Percentiles rank a stretch among this genome's conserved stretches.
phyloP scores from a whole-genome alignment of 1,140 invertebrate species.

The Colletes gigas region DNA sequence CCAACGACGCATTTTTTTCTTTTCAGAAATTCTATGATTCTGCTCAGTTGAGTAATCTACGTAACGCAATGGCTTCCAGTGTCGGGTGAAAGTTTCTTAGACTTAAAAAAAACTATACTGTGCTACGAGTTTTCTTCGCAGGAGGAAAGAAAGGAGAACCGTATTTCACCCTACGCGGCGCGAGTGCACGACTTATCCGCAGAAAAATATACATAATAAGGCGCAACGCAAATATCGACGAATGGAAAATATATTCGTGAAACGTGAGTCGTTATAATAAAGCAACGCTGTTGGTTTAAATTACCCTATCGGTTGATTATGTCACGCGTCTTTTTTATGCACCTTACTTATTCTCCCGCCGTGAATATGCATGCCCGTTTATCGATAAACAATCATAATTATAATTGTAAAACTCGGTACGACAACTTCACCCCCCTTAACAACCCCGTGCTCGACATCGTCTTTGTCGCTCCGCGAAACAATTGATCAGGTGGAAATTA shows the following conservation, averaged over 20 bases:
- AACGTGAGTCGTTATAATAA: slow-evolving; percentile 38
- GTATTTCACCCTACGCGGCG: slow-evolving; percentile 15
- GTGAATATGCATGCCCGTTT: slow-evolving; percentile 27
- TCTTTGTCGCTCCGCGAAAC: background rate
- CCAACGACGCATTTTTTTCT: background rate
- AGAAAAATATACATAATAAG: slow-evolving; percentile 14
- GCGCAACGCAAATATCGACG: slow-evolving; percentile 36
- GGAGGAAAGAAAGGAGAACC: background rate
- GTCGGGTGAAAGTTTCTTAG: no score
- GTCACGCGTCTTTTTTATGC: slow-evolving; percentile 38
- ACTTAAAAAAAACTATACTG: slow-evolving; percentile 17
- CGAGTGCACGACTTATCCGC: background rate
- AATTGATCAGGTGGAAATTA: background rate
- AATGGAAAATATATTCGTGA: slow-evolving; percentile 29
- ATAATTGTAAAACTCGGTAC: slow-evolving; percentile 43
- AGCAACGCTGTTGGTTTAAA: slow-evolving; percentile 30
- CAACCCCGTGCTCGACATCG: background rate
- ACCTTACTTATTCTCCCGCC: background rate
- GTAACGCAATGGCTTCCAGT: no score
- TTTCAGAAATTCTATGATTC: no score
- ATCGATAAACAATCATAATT: slow-evolving; percentile 45
- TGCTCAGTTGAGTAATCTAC: no score
- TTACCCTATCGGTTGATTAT: slow-evolving; percentile 45
- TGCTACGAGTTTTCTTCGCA: background rate
- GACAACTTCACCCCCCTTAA: background rate